These are phyloP conservation scores for Nansenia antarctica DNA, from an alignment of 2,113 vertebrate species.

Conservation along the genomic window DNA sequence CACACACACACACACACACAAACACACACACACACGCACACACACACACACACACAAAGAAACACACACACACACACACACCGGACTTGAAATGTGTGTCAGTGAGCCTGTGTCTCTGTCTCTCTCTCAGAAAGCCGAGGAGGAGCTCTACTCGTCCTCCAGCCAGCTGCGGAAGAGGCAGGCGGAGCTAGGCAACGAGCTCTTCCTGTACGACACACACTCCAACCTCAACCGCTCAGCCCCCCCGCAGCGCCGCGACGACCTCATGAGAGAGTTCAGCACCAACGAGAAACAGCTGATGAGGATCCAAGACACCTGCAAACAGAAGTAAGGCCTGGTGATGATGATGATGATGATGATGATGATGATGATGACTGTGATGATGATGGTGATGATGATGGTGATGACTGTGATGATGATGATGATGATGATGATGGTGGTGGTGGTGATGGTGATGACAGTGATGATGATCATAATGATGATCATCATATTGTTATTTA, in stretches of 20 bases:
- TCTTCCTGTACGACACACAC: constrained; percentile 86
- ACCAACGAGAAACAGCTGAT: constrained; percentile 80
- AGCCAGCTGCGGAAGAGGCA: constrained; percentile 85
- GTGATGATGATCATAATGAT: neutral
- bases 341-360: neutral
- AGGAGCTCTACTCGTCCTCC: constrained; percentile 92
- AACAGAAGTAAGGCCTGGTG: constrained; percentile 69
- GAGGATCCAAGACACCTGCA: constrained; percentile 77
- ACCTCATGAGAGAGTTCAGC: constrained; percentile 77
- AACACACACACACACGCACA: too few relatives aligned
- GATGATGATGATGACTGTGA: neutral
- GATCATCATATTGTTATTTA: neutral
- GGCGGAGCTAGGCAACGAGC: constrained; percentile 79
- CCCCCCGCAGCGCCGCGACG: constrained; percentile 64
- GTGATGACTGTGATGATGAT: neutral
- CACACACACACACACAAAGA: too few relatives aligned
- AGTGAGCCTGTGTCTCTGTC: neutral
- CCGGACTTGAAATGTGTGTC: too few relatives aligned
- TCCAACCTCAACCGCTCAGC: constrained; percentile 69
- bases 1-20: too few relatives aligned
- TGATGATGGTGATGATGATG: neutral
- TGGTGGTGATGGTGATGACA: neutral
- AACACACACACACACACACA: too few relatives aligned
- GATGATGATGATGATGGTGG: neutral
- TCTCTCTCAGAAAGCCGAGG: constrained; percentile 79